Percentiles rank a stretch among this genome's conserved stretches.
phyloP scores from a whole-genome alignment of 2,113 vertebrate species.

The Astur gentilis region DNA sequence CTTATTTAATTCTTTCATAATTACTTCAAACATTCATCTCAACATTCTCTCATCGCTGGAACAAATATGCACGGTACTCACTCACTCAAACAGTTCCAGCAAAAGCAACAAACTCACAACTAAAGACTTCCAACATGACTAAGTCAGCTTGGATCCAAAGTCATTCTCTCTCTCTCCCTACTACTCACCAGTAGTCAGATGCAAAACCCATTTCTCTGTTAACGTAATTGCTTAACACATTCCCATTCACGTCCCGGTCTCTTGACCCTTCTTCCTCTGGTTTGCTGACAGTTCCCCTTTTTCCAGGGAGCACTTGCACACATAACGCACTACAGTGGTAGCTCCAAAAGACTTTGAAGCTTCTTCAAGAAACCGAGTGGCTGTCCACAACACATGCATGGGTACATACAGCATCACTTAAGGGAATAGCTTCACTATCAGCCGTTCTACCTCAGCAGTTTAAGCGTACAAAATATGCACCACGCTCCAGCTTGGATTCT shows the following conservation, averaged over 20 bases:
- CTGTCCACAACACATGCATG: neutral
- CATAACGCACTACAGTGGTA: neutral
- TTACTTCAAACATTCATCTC: neutral
- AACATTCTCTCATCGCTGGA: neutral
- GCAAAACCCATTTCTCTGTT: neutral
- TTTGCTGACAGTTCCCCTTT: neutral
- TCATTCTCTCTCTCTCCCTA: neutral
- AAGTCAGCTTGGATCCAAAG: neutral
- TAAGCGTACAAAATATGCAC: neutral
- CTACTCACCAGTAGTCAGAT: neutral
- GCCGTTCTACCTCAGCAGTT: neutral
- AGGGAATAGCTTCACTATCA: neutral
- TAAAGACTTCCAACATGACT: neutral
- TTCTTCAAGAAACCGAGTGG: neutral
- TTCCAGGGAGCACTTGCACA: neutral
- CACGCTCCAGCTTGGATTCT: neutral
- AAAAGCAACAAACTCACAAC: neutral
- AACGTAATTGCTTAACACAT: neutral
- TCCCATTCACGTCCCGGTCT: neutral
- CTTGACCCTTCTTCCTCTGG: neutral
- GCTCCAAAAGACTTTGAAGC: neutral
- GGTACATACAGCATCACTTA: neutral
- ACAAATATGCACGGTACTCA: neutral
- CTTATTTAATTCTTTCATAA: constrained; percentile 27
- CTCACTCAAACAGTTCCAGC: neutral